Base-by-base conservation (phyloP, 2,797 vertebrate species). In the Hipposideros larvatus region DNA sequence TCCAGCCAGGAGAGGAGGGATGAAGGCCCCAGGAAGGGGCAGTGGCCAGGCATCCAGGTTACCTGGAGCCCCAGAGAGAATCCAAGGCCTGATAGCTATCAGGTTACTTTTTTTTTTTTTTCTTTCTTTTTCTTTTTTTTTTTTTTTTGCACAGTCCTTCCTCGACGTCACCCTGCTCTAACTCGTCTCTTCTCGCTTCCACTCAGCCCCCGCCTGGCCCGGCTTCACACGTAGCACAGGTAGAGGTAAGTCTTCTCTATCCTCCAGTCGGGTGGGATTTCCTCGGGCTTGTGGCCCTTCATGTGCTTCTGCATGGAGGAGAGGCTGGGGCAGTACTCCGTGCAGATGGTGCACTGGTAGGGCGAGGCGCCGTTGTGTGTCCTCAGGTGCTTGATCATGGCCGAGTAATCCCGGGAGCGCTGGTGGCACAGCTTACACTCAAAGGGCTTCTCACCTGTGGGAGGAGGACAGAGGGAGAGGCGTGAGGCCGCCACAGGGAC, bases 271-370 rank as follows among this genome's bases (percentile, higher is more conserved):
- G 99, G 98, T 5, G 99, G 99, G 98, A 99, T 99, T 75, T 99
- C 99, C 98, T 99, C 99, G 0, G 99, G 99, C 97, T 99, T 99
- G 99, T 99, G 99, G 98, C 99, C 98, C 98, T 99, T 99, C 99
- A 99, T 99, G 99, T 99, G 99, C 98, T 99, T 99, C 99, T 99
- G 99, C 99, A 99, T 99, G 99, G 99, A 99, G 5, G 99, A 99
- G 97, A 99, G 99, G 98, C 99, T 99, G 84, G 99, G 99, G 99
- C 99, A 99, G 99, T 99, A 99, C 98, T 99, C 99, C 97, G 99
- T 99, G 99, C 99, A 99, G 98, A 99, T 99, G 98, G 99, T 99
- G 98, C 99, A 99, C 99, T 99, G 99, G 98, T 99, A 99, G 7
- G 99, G 99, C 5, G 99, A 99, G 37, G 99, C 99, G 37, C 99